phyloP scores from a whole-genome alignment of 2,888 invertebrate species.

The Mythimna albipuncta region DNA sequence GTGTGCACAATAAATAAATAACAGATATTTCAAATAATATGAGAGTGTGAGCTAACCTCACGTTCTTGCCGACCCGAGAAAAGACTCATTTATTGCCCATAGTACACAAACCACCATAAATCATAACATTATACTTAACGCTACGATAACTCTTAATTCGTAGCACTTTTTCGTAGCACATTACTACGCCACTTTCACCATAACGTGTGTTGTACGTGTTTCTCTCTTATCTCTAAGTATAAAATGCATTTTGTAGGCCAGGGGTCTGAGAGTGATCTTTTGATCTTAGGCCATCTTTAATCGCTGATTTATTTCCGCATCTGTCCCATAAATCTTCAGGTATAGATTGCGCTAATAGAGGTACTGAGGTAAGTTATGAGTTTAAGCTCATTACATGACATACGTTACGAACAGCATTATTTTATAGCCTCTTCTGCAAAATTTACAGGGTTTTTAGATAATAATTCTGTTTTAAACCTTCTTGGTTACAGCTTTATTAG shows the following conservation, averaged over 20 bases:
- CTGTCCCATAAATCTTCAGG: constrained; percentile 49
- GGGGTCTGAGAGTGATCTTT: constrained; percentile 34
- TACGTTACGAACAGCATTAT: constrained; percentile 19
- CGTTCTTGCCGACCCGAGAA: background rate
- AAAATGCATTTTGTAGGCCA: constrained; percentile 37
- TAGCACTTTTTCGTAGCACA: constrained; percentile 43
- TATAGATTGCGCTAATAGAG: constrained; percentile 37
- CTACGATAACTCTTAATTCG: constrained; percentile 38
- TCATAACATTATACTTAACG: constrained; percentile 15
- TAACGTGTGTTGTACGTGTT: constrained; percentile 29
- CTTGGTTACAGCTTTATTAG: constrained; percentile 19
- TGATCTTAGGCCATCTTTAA: constrained; percentile 51
- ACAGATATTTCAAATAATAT: background rate
- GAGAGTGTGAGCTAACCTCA: background rate
- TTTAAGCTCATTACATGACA: constrained; percentile 33
- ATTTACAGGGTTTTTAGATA: constrained; percentile 10
- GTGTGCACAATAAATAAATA: too few species aligned
- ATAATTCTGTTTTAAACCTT: constrained; percentile 7
- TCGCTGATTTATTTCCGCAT: constrained; percentile 57
- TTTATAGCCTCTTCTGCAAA: constrained; percentile 4
- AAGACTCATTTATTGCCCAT: background rate
- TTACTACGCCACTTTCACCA: constrained; percentile 37
- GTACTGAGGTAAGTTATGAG: constrained; percentile 18
- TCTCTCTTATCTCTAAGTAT: constrained; percentile 21
- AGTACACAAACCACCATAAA: constrained; percentile 16